phyloP scores from a whole-genome alignment of 2,113 vertebrate species.

The Lepus europaeus region DNA sequence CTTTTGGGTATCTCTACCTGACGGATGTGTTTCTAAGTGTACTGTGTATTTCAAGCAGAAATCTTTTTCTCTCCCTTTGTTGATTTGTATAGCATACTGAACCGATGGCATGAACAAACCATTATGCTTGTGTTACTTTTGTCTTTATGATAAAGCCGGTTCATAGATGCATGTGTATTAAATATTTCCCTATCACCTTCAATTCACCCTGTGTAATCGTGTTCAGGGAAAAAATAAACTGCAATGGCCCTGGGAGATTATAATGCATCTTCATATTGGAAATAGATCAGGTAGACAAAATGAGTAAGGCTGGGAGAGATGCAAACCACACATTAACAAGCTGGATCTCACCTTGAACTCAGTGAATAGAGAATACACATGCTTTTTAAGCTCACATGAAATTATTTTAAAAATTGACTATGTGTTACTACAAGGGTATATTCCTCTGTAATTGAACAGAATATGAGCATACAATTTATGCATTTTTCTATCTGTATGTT shows the following conservation, averaged over 20 bases:
- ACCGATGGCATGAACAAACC: slow-evolving; percentile 48
- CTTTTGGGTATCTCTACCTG: slow-evolving; percentile 78
- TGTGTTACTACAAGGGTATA: neutral
- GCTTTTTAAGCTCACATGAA: slow-evolving; percentile 21
- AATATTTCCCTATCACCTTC: slow-evolving; percentile 66
- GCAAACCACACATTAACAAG: slow-evolving; percentile 44
- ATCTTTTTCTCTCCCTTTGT: slow-evolving; percentile 38
- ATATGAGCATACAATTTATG: neutral
- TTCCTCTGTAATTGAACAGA: slow-evolving; percentile 23
- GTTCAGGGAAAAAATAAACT: slow-evolving; percentile 65
- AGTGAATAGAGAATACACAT: neutral
- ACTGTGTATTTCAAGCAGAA: slow-evolving; percentile 77
- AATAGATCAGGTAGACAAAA: slow-evolving; percentile 61
- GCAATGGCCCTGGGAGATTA: slow-evolving; percentile 28
- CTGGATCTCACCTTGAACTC: slow-evolving; percentile 26
- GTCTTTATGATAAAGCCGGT: slow-evolving; percentile 63
- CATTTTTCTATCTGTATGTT: slow-evolving; percentile 42
- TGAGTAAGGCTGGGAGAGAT: slow-evolving; percentile 25
- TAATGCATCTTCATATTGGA: slow-evolving; percentile 45
- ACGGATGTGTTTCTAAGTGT: slow-evolving; percentile 82
- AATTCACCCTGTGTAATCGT: slow-evolving; percentile 52
- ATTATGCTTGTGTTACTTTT: slow-evolving; percentile 58
- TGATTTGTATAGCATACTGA: slow-evolving; percentile 72
- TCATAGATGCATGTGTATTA: slow-evolving; percentile 53
- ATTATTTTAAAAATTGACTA: slow-evolving; percentile 30